These are phyloP conservation scores for Villa cingulata DNA, from an alignment of 2,888 invertebrate species.

Conservation along the genomic window DNA sequence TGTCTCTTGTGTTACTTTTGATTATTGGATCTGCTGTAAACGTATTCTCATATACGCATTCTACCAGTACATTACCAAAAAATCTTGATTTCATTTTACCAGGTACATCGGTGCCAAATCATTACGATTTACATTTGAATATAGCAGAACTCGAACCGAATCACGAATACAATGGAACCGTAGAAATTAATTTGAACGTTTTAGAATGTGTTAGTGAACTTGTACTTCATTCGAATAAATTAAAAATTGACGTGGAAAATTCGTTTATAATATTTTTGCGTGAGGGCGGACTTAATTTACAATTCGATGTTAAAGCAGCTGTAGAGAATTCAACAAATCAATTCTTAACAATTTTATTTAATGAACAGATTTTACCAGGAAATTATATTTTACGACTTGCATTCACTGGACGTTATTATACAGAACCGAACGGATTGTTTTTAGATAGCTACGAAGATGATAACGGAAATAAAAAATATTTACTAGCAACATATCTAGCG, in stretches of 20 bases:
- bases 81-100: conserved; percentile 3
- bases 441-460: not conserved
- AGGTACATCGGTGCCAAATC: conserved; percentile 1
- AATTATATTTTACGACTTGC: not conserved
- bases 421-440: not conserved
- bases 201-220: not conserved
- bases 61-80: too few species aligned
- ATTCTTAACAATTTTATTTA: not conserved
- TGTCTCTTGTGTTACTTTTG: too few species aligned
- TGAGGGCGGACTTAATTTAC: not conserved
- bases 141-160: not conserved
- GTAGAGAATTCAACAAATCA: not conserved
- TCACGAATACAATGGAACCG: conserved; percentile 1
- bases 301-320: not conserved
- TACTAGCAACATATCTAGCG: conserved; percentile 48
- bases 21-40: too few species aligned
- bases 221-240: conserved; percentile 1
- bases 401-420: not conserved
- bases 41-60: too few species aligned
- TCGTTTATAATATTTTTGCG: not conserved
- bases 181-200: conserved; percentile 1
- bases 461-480: conserved; percentile 30
- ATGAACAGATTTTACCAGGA: not conserved
- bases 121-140: conserved; percentile 1
- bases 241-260: not conserved